Percentiles rank a stretch among this genome's conserved stretches.
phyloP scores from a whole-genome alignment of 2,888 invertebrate species.

The Yponomeuta plumbellus region DNA sequence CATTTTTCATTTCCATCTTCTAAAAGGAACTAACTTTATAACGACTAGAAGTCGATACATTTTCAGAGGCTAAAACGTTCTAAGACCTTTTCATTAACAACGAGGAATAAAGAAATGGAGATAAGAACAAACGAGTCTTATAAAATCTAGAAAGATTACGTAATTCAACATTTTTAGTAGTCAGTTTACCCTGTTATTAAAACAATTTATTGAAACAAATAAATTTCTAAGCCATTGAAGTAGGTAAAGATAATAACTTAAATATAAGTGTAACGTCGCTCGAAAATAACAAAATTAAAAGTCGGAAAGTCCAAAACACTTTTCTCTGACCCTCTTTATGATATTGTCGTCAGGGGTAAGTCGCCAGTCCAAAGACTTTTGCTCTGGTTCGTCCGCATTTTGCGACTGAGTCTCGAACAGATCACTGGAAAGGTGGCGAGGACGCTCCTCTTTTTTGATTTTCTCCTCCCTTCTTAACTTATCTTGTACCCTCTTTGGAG shows the following conservation, averaged over 20 bases:
- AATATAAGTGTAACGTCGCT: conserved; percentile 9
- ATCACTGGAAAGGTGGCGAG: conserved; percentile 49
- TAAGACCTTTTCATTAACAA: not conserved
- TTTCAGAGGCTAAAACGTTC: not conserved
- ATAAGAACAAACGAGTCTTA: not conserved
- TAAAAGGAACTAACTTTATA: conserved; percentile 7
- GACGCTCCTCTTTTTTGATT: conserved; percentile 23
- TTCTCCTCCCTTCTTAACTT: not conserved
- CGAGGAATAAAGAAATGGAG: not conserved
- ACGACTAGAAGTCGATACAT: not conserved
- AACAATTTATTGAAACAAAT: conserved; percentile 6
- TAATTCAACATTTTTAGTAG: conserved; percentile 9
- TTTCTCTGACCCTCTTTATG: conserved; percentile 51
- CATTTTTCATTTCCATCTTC: not conserved
- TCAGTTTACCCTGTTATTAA: conserved; percentile 11
- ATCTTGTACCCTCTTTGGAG: conserved; percentile 13
- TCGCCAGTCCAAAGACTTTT: conserved; percentile 47
- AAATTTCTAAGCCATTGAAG: no score
- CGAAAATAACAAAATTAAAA: conserved; percentile 37
- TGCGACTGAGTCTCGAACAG: conserved; percentile 62
- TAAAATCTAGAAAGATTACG: conserved; percentile 5
- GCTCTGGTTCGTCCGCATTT: conserved; percentile 43
- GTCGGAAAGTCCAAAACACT: conserved; percentile 55
- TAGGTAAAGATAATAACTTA: no score
- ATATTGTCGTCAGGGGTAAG: conserved; percentile 54